phyloP scores from a whole-genome alignment of 2,888 invertebrate species.

The Xestia ashworthii region DNA sequence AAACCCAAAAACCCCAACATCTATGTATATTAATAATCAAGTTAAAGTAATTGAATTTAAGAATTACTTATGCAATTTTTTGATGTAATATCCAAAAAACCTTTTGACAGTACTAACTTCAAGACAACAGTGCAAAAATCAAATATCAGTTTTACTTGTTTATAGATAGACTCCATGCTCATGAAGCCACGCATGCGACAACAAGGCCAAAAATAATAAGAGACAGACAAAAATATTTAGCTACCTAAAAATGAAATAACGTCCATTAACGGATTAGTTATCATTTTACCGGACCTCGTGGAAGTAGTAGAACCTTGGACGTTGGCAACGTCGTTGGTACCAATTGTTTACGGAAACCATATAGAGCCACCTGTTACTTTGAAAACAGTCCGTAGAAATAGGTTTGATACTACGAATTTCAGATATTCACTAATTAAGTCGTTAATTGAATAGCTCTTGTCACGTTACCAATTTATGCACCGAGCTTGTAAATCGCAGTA shows the following conservation, averaged over 20 bases:
- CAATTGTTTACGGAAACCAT: conserved; percentile 36
- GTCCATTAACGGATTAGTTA: neutral
- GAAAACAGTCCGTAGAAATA: conserved; percentile 18
- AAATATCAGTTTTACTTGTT: no score
- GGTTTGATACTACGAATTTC: conserved; percentile 8
- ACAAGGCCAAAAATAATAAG: no score
- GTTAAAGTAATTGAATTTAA: no score
- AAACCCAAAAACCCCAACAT: no score
- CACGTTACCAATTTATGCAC: conserved; percentile 24
- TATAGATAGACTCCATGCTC: neutral
- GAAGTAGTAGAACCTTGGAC: conserved; percentile 16
- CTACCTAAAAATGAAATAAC: neutral
- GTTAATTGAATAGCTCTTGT: conserved; percentile 14
- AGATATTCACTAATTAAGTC: conserved; percentile 25
- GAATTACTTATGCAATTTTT: no score
- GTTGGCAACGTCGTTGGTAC: conserved; percentile 30
- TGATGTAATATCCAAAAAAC: no score
- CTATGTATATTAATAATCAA: no score
- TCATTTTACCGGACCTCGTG: neutral
- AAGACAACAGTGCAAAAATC: no score
- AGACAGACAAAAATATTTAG: neutral
- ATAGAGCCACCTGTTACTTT: conserved; percentile 51
- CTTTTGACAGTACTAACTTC: no score
- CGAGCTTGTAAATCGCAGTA: conserved; percentile 20
- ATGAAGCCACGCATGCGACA: neutral